Conservation (phyloP, 2,113 vertebrate species). For the Lepus europaeus region DNA sequence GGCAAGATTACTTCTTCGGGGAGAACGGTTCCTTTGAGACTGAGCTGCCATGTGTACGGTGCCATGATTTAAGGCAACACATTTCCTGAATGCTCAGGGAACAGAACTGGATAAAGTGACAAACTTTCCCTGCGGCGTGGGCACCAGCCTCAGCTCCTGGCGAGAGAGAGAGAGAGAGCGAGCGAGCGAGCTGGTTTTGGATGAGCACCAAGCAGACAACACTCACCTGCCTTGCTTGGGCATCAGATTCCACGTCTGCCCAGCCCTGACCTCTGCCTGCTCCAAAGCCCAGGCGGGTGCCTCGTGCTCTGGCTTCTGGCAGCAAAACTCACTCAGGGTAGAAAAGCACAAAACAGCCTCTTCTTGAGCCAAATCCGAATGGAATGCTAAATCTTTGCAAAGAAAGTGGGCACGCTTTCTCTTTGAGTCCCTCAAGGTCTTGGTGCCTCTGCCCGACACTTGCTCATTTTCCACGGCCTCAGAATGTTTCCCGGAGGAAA, state of each 20-base stretch:
- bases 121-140: neutral
- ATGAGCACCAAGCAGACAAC: neutral
- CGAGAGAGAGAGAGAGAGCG: neutral
- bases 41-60: slow-evolving; percentile 66
- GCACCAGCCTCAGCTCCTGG: neutral
- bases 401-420: neutral
- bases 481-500: neutral
- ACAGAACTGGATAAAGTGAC: slow-evolving; percentile 47
- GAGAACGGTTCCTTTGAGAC: slow-evolving; percentile 70
- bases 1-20: slow-evolving; percentile 59
- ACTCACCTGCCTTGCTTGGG: neutral
- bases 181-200: neutral
- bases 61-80: slow-evolving; percentile 57
- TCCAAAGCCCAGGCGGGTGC: neutral
- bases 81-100: slow-evolving; percentile 30
- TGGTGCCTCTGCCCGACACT: neutral
- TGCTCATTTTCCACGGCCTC: neutral
- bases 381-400: neutral
- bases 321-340: neutral
- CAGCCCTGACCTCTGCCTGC: neutral
- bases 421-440: neutral
- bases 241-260: accelerated
- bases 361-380: neutral
- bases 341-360: neutral
- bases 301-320: neutral